Conservation (phyloP, 1,140 invertebrate species). For the Hyles euphorbiae region DNA sequence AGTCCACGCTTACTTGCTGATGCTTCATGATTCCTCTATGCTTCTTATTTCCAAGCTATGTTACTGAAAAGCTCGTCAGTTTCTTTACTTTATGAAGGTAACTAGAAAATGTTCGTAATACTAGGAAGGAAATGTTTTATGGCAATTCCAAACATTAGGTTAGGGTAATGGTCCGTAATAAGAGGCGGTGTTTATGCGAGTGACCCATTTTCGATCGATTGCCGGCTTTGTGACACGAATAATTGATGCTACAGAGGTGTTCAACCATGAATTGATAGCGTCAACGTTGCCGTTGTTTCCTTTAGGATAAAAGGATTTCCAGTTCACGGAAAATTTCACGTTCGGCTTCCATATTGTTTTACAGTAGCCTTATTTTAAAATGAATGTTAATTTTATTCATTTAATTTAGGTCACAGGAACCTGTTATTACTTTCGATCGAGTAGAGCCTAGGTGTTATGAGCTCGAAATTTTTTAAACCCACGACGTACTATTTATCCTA, state of each 20-base stretch:
- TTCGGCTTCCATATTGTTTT: too few relatives aligned
- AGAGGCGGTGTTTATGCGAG: constrained; percentile 20
- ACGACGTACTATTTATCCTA: too few relatives aligned
- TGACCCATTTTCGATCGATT: constrained; percentile 58
- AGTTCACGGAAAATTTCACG: neutral
- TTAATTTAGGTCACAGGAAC: too few relatives aligned
- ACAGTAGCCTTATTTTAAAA: too few relatives aligned
- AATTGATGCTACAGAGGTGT: constrained; percentile 49
- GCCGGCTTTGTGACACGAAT: constrained; percentile 39
- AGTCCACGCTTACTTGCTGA: constrained; percentile 72
- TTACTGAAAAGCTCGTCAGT: too few relatives aligned
- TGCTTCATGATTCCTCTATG: constrained; percentile 55
- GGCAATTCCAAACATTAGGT: too few relatives aligned
- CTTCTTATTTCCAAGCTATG: neutral
- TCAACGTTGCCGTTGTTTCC: neutral
- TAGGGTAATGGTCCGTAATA: too few relatives aligned
- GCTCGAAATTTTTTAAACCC: too few relatives aligned
- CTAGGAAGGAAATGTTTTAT: too few relatives aligned
- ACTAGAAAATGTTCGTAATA: neutral
- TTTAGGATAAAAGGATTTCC: neutral
- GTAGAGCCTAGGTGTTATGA: too few relatives aligned
- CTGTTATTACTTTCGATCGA: too few relatives aligned
- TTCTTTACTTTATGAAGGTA: neutral
- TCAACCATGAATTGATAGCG: constrained; percentile 19
- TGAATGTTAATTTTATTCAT: too few relatives aligned